Conservation (phyloP, 92 coral and sea anemone species). For the Zoanthus sansibaricus region DNA sequence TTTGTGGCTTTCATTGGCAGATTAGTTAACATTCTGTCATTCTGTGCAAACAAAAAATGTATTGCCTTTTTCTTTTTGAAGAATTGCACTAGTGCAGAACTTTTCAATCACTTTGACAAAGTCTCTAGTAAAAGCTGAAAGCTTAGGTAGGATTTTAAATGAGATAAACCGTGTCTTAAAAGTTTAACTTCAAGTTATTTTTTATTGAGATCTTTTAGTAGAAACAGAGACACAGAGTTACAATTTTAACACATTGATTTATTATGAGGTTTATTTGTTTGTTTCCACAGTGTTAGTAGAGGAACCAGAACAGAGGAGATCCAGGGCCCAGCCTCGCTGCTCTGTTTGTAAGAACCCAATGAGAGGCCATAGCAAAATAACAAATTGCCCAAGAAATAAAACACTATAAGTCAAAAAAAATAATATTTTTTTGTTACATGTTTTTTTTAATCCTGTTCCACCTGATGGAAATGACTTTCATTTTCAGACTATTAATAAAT, state of each 20-base stretch:
- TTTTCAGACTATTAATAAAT: too few relatives aligned
- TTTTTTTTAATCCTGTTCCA: background rate
- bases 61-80: too few relatives aligned
- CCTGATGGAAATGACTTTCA: too few relatives aligned
- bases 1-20: too few relatives aligned
- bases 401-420: background rate
- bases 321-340: conserved; percentile 48
- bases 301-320: conserved; percentile 13
- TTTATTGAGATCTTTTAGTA: background rate
- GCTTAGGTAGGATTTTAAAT: too few relatives aligned
- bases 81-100: too few relatives aligned
- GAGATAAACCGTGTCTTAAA: too few relatives aligned
- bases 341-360: conserved; percentile 55
- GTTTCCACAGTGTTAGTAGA: conserved; percentile 10
- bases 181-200: too few relatives aligned
- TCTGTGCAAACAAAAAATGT: too few relatives aligned
- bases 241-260: conserved; percentile 1
- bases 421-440: background rate
- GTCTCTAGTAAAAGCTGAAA: too few relatives aligned
- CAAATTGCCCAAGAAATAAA: conserved; percentile 16
- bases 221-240: background rate
- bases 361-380: conserved; percentile 16
- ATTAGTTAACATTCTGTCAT: too few relatives aligned
- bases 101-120: too few relatives aligned
- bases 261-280: background rate